Base-by-base conservation (phyloP, 2,113 vertebrate genomes). In the Lates calcarifer region DNA sequence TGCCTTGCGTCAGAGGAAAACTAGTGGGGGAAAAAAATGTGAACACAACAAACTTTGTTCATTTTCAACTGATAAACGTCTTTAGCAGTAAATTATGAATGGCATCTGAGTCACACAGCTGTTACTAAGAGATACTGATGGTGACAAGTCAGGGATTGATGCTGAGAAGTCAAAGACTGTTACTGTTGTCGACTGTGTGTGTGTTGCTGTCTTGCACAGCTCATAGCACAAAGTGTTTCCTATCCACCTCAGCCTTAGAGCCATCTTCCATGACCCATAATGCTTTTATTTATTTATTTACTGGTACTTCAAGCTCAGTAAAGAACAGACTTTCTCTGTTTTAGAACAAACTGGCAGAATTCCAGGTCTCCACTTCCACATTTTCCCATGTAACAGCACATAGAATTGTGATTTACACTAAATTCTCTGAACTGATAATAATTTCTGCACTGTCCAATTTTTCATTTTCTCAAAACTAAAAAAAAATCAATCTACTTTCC, bases 71-170 rank as follows among this genome's bases (percentile, higher is more conserved):
- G 31, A 64, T 65, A 6, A 6, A 49, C n/a, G 64, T 80, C 8
- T 64, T 65, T 41, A 37, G 39, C 26, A 26, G 22, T 60, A 58
- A 49, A 74, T 67, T 43, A 56, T 0, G 45, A 71, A 79, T 65
- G 26, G 22, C 63, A 56, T 70, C 63, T 5, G 74, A 87, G 74
- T 78, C 72, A 60, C 13, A 26, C 68, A 51, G 64, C 74, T 26
- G 37, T 62, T 62, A 15, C n/a, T 13, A 61, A 74, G 61, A 35
- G 58, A 63, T 9, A 45, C 20, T 69, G 55, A 63, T 53, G 81
- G 13, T 51, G 51, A 64, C n/a, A 56, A 68, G 31, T 66, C 35
- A 29, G 45, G 22, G 45, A 73, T 18, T 68, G 45, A 68, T 24
- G 80, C 4, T 58, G 26, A 60, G 37, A 4, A 33, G 49, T 66